Conservation (phyloP, 2,888 invertebrate species). For the Myopa tessellatipennis region DNA sequence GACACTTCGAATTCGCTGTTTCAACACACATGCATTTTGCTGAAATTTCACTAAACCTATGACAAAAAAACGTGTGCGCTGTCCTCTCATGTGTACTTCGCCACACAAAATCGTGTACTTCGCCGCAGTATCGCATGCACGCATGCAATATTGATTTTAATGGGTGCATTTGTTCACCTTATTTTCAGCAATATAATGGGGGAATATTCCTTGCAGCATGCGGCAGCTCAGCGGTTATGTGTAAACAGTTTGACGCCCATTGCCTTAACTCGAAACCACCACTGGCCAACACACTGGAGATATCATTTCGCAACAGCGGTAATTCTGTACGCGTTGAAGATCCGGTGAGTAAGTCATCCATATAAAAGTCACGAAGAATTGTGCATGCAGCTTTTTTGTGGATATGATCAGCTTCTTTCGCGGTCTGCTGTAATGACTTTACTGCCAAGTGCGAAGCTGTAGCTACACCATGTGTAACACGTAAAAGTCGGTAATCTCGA, state of each 20-base stretch:
- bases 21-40: no score
- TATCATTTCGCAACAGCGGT: slow-evolving; percentile 77
- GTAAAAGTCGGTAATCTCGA: slow-evolving; percentile 25
- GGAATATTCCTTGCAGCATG: neutral
- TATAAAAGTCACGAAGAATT: neutral
- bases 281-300: slow-evolving; percentile 10
- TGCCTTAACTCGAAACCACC: slow-evolving; percentile 26
- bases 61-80: no score
- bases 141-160: no score
- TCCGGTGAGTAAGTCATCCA: slow-evolving; percentile 15
- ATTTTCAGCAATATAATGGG: neutral
- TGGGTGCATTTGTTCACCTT: no score
- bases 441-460: slow-evolving; percentile 28
- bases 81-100: no score
- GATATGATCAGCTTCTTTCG: slow-evolving; percentile 5
- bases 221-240: neutral
- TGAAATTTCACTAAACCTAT: no score
- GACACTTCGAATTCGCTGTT: no score
- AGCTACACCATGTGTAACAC: slow-evolving; percentile 25
- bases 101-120: no score
- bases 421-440: slow-evolving; percentile 39
- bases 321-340: slow-evolving; percentile 77
- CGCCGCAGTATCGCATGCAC: no score
- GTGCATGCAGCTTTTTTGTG: slow-evolving; percentile 1
- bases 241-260: slow-evolving; percentile 17